Evolutionary conservation across 2,797 vertebrate genomes (phyloP).

Genomic region (Xenentodon cancila): DNA sequence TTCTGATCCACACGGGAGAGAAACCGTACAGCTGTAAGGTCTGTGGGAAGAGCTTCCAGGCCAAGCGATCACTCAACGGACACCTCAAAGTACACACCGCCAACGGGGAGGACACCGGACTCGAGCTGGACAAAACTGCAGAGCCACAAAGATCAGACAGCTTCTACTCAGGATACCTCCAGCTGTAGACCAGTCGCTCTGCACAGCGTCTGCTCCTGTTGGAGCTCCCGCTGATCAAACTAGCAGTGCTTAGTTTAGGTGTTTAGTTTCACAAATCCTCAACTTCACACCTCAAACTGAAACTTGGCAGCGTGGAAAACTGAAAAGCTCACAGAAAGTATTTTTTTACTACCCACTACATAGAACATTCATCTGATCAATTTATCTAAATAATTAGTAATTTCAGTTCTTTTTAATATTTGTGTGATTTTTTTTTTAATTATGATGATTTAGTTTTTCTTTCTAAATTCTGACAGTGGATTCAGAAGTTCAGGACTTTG

Average conservation of each 20-base stretch:
- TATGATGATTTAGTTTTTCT: too few relatives aligned
- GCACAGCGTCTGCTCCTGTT: too few relatives aligned
- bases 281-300: background rate
- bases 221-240: background rate
- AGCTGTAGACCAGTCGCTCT: conserved; percentile 28
- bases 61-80: conserved; percentile 58
- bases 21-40: conserved; percentile 61
- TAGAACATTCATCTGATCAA: too few relatives aligned
- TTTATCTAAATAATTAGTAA: too few relatives aligned
- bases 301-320: too few relatives aligned
- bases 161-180: conserved; percentile 36
- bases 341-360: too few relatives aligned
- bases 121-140: background rate
- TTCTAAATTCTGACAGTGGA: too few relatives aligned
- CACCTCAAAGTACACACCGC: conserved; percentile 54
- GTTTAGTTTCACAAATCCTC: background rate
- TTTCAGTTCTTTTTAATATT: too few relatives aligned
- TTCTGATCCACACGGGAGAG: conserved; percentile 67
- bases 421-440: too few relatives aligned
- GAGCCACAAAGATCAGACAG: conserved; percentile 10
- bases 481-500: too few relatives aligned
- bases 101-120: rapidly evolving
- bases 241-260: background rate
- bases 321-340: too few relatives aligned
- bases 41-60: conserved; percentile 68